Percentiles rank a stretch among this genome's conserved stretches.
These are phyloP conservation scores for Tolmerus cingulatus DNA, from an alignment of 2,888 invertebrate genomes.

Conservation along the genomic window DNA sequence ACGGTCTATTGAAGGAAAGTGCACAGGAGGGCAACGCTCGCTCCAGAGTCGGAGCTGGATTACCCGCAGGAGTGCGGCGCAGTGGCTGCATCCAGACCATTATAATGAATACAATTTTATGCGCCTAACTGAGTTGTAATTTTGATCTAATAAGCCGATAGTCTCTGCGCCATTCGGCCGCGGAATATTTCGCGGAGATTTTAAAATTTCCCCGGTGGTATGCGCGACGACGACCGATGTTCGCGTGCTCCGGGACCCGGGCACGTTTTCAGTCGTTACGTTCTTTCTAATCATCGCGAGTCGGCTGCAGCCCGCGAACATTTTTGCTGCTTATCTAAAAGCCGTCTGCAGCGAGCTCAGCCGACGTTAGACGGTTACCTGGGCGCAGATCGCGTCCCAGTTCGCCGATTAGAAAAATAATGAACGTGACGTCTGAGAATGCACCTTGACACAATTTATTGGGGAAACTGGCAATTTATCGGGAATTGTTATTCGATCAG, in stretches of 20 bases:
- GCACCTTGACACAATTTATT: constrained; percentile 43
- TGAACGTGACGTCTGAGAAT: constrained; percentile 40
- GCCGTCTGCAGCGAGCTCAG: not conserved
- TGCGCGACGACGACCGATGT: not conserved
- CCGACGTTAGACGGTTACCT: constrained; percentile 14
- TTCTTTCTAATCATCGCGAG: constrained; percentile 5
- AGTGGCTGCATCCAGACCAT: not conserved
- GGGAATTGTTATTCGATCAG: constrained; percentile 31
- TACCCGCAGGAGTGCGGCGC: constrained; percentile 5
- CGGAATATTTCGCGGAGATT: constrained; percentile 8
- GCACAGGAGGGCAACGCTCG: constrained; percentile 14
- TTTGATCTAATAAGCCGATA: constrained; percentile 48
- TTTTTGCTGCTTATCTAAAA: constrained; percentile 9
- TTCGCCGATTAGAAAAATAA: constrained; percentile 28
- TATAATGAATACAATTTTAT: constrained; percentile 43
- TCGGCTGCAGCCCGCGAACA: constrained; percentile 6
- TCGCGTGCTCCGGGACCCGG: constrained; percentile 7
- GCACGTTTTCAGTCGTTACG: constrained; percentile 9
- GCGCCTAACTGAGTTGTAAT: constrained; percentile 47
- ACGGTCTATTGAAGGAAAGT: constrained; percentile 21
- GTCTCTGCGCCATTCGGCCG: not conserved
- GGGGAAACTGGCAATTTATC: constrained; percentile 35
- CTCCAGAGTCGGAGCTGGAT: not conserved
- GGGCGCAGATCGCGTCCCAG: constrained; percentile 26
- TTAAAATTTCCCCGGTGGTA: not conserved